Conservation (phyloP, 2,797 vertebrate species). For the Hybognathus amarus region DNA sequence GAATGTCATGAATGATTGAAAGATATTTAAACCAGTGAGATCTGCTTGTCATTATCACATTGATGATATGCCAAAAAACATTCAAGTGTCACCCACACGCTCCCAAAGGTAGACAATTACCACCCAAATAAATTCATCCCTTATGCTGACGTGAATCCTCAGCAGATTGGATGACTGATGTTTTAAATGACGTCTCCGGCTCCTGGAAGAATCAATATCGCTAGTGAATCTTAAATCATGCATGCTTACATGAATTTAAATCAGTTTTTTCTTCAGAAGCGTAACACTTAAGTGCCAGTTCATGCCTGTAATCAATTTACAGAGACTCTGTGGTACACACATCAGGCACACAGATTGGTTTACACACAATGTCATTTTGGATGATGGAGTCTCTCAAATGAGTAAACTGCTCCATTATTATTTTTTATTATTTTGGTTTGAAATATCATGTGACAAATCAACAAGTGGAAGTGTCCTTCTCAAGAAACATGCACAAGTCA, state of each 20-base stretch:
- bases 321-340: conserved; percentile 21
- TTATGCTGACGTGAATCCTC: conserved; percentile 56
- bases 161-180: conserved; percentile 50
- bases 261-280: conserved; percentile 42
- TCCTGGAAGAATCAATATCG: conserved; percentile 54
- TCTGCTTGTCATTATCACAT: conserved; percentile 58
- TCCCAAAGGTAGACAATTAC: conserved; percentile 51
- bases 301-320: conserved; percentile 44
- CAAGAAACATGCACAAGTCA: conserved; percentile 16
- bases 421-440: neutral
- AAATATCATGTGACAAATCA: conserved; percentile 19
- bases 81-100: conserved; percentile 46
- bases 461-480: neutral
- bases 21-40: conserved; percentile 29
- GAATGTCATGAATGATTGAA: conserved; percentile 49
- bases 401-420: neutral
- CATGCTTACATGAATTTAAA: conserved; percentile 49
- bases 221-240: conserved; percentile 57
- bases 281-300: conserved; percentile 35
- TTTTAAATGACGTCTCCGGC: conserved; percentile 48
- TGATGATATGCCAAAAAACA: conserved; percentile 59
- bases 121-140: conserved; percentile 53
- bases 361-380: conserved; percentile 33
- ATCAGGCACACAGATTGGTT: conserved; percentile 22
- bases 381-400: conserved; percentile 23